These are phyloP conservation scores for Hesperia comma DNA, from an alignment of 2,888 invertebrate genomes.

Conservation along the genomic window DNA sequence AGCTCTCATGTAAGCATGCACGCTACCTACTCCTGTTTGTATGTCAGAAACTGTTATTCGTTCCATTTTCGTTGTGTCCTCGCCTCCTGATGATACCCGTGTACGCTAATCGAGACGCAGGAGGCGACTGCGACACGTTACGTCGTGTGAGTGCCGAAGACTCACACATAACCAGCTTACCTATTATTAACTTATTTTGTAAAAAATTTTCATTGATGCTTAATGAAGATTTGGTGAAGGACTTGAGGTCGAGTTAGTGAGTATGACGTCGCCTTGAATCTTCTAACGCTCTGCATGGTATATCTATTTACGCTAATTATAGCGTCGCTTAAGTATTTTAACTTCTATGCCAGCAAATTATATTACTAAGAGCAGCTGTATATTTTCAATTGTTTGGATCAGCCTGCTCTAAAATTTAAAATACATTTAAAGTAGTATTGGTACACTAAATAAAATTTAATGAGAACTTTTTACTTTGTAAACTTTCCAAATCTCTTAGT, in stretches of 20 bases:
- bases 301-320: constrained; percentile 39
- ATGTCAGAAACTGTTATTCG: neutral
- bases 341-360: constrained; percentile 15
- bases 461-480: too few relatives aligned
- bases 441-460: too few relatives aligned
- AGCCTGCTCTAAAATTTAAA: constrained; percentile 42
- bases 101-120: neutral
- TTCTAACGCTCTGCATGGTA: constrained; percentile 43
- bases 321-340: constrained; percentile 41
- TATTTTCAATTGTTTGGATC: constrained; percentile 45
- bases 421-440: neutral
- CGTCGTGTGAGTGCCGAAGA: neutral
- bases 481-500: too few relatives aligned
- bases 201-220: constrained; percentile 11
- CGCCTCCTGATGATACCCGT: neutral
- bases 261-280: constrained; percentile 21
- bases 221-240: constrained; percentile 4
- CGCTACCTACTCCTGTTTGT: constrained; percentile 9
- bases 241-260: constrained; percentile 20
- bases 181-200: constrained; percentile 7
- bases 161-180: neutral
- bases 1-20: constrained; percentile 67
- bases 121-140: neutral
- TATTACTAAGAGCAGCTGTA: constrained; percentile 28
- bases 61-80: neutral